Evolutionary conservation across 2,113 vertebrate genomes (phyloP).

Genomic region (Microtus pennsylvanicus): DNA sequence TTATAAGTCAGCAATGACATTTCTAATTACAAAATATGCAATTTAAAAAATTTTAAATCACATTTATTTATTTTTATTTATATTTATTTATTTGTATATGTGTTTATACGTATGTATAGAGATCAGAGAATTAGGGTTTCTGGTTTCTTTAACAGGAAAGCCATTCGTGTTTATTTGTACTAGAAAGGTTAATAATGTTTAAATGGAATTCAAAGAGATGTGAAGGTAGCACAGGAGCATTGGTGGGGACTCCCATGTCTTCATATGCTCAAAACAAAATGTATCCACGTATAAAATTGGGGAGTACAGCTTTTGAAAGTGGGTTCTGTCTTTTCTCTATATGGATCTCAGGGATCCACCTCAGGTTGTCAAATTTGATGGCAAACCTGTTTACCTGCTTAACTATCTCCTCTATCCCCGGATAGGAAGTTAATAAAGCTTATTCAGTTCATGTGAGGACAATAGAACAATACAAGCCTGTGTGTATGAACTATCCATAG

Average conservation of each 20-base stretch:
- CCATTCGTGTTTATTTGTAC: not conserved
- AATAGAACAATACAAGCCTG: not conserved
- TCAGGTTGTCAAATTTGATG: not conserved
- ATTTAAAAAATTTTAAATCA: not conserved
- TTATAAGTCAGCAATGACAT: constrained; percentile 19
- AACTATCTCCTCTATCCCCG: not conserved
- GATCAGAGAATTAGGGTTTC: not conserved
- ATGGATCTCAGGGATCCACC: not conserved
- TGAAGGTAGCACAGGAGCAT: not conserved
- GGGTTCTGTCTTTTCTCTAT: not conserved
- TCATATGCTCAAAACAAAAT: not conserved
- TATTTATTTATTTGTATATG: not conserved
- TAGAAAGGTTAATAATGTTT: not conserved
- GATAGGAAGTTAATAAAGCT: not conserved
- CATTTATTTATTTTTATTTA: not conserved
- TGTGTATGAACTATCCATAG: not conserved
- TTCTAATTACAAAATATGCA: not conserved
- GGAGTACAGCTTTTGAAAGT: too few relatives aligned
- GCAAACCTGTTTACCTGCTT: not conserved
- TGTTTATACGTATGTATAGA: not conserved
- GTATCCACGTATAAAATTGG: not conserved
- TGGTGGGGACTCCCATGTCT: not conserved
- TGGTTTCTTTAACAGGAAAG: not conserved
- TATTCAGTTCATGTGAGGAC: not conserved
- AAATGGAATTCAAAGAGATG: not conserved